Evolutionary conservation across 1,140 invertebrate genomes (phyloP).

Genomic region (Cydia fagiglandana): DNA sequence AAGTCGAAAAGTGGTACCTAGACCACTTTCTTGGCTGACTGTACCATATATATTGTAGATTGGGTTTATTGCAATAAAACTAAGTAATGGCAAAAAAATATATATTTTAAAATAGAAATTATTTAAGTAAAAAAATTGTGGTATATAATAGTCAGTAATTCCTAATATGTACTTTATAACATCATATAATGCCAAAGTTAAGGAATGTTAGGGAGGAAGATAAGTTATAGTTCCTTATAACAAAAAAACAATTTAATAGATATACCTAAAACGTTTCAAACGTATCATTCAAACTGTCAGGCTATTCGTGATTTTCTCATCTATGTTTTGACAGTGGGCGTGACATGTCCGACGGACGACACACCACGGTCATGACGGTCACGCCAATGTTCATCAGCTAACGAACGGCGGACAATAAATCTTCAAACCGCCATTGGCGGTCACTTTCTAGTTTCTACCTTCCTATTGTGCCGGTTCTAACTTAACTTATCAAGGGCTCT

Average conservation of each 20-base stretch:
- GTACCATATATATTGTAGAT: too few species aligned
- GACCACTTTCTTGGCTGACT: too few species aligned
- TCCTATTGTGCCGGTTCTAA: constrained; percentile 4
- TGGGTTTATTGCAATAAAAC: too few species aligned
- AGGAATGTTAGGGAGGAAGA: neutral
- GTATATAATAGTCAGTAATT: too few species aligned
- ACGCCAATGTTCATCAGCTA: constrained; percentile 62
- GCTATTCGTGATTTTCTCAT: constrained; percentile 25
- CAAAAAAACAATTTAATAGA: neutral
- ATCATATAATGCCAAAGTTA: too few species aligned
- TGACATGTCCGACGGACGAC: constrained; percentile 36
- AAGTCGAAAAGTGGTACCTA: too few species aligned
- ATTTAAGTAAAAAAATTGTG: too few species aligned
- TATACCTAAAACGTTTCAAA: neutral
- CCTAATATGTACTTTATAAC: too few species aligned
- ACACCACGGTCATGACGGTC: constrained; percentile 38
- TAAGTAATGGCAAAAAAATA: too few species aligned
- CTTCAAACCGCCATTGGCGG: constrained; percentile 8
- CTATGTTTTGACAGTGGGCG: constrained; percentile 33
- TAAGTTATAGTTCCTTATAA: neutral
- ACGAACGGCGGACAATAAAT: constrained; percentile 40
- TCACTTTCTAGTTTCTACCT: constrained; percentile 29
- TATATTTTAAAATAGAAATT: too few species aligned
- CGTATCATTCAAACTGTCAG: neutral
- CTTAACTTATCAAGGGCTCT: neutral